A percentile compares a stretch with the other conserved stretches of the same genome.
These are phyloP conservation scores for Pachydiplax longipennis DNA, from an alignment of 2,888 invertebrate species.

Conservation along the genomic window DNA sequence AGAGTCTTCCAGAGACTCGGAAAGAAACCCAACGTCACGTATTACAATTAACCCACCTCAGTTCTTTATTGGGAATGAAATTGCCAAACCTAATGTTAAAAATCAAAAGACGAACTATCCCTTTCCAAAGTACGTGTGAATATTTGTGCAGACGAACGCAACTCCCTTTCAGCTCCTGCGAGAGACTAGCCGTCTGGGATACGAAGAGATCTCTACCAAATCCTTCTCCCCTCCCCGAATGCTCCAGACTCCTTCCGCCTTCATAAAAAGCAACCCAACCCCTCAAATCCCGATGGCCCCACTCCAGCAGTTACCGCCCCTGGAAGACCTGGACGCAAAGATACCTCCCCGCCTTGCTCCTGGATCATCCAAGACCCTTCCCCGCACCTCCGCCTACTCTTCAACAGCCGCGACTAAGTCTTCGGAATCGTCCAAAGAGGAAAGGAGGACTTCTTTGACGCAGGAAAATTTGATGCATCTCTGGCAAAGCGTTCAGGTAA, in stretches of 20 bases:
- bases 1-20: too few relatives aligned
- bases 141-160: not conserved
- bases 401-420: not conserved
- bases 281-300: not conserved
- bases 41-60: too few relatives aligned
- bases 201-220: not conserved
- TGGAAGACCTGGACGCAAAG: slow-evolving; percentile 10
- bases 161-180: slow-evolving; percentile 6
- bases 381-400: slow-evolving; percentile 55
- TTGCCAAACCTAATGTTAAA: too few relatives aligned
- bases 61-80: too few relatives aligned
- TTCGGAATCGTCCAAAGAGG: not conserved
- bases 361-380: not conserved
- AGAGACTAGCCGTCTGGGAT: not conserved
- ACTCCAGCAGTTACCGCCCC: not conserved
- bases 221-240: not conserved
- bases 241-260: slow-evolving; percentile 16
- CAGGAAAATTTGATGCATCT: slow-evolving; percentile 53
- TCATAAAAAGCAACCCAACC: slow-evolving; percentile 2
- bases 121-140: not conserved
- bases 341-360: slow-evolving; percentile 51
- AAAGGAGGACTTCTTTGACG: slow-evolving; percentile 13
- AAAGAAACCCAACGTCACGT: too few relatives aligned
- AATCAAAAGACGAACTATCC: not conserved
- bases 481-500: slow-evolving; percentile 58